Base-by-base conservation (phyloP, 2,113 vertebrate species). In the Sylvietta virens region DNA sequence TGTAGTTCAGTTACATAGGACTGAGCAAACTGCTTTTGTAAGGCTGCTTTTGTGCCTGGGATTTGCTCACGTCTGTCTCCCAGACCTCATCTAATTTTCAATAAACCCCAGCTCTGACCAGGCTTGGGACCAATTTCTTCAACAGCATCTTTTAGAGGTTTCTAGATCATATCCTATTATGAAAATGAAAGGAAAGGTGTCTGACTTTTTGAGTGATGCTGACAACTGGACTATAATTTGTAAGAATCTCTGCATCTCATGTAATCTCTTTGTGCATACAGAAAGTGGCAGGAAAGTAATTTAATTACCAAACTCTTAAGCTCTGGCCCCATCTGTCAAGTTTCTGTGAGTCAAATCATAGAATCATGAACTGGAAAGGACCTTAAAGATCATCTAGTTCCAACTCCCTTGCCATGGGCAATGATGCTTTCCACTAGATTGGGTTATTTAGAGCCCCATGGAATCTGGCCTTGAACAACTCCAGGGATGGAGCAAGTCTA, bases 1-100 rank as follows among this genome's bases (percentile, higher is more conserved):
- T 28, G 22, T 15, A 44, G 30, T 64, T 84, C 24, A 24, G 11
- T 45, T 64, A 7, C 26, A 71, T 10, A 16, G 28, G 47, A 80
- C 0, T 54, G 28, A 31, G 22, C 4, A 80, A 83, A 37, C 3
- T 0, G 0, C 37, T 81, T 81, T 57, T 50, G 4, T 50, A 2
- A 4, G 7, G 40, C 54, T 70, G 27, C 10, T 70, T 92, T 70
- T 74, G 7, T 73, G 61, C 35, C 22, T 47, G 54, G 74, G 14
- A 80, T n/a, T 11, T 65, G n/a, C 7, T 33, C 12, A 56, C 2
- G 2, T 57, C 2, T 51, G 27, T 45, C 42, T 70, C 54, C 83
- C 57, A 58, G 13, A 65, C 67, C 27, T 45, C 62, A 72, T 57
- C 31, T 40, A 18, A 42, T 61, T 71, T 53, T n/a, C 10, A 6